A percentile compares a stretch with the other conserved stretches of the same genome.
Evolutionary conservation across 1,140 invertebrate species (phyloP).

Genomic region (Psilanteris sp.): DNA sequence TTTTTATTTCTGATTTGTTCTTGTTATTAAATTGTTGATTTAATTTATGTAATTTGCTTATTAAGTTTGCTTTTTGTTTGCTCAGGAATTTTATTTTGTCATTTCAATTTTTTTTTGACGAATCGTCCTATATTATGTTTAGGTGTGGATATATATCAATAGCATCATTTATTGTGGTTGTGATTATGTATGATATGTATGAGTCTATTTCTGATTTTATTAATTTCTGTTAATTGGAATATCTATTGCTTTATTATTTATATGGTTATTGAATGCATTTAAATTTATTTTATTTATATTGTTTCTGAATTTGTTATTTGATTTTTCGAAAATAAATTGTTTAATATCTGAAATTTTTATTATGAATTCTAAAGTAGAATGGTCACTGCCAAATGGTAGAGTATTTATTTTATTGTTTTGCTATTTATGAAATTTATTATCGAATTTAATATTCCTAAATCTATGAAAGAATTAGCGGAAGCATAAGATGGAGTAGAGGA

Average conservation of each 20-base stretch:
- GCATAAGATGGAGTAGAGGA: constrained; percentile 47
- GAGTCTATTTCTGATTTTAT: not conserved
- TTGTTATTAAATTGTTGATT: no score
- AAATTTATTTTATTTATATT: constrained; percentile 10
- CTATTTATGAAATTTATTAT: constrained; percentile 20
- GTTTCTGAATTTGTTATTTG: no score
- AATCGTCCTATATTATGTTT: not conserved
- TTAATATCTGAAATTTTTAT: not conserved
- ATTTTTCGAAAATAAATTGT: no score
- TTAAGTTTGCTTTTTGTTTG: no score
- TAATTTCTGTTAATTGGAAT: constrained; percentile 6
- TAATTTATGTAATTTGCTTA: no score
- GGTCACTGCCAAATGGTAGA: constrained; percentile 55
- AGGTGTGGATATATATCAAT: constrained; percentile 7
- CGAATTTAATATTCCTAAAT: constrained; percentile 36
- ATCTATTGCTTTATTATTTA: not conserved
- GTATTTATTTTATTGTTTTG: constrained; percentile 13
- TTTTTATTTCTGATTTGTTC: no score
- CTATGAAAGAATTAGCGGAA: constrained; percentile 22
- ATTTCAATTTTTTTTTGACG: not conserved
- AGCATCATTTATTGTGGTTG: not conserved
- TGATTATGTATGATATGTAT: not conserved
- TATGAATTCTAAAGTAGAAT: not conserved
- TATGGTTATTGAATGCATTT: constrained; percentile 1
- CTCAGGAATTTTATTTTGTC: no score